Percentiles rank a stretch among this genome's conserved stretches.
These are phyloP conservation scores for Gymnocephalus cernua DNA, from an alignment of 2,113 vertebrate species.

Conservation along the genomic window DNA sequence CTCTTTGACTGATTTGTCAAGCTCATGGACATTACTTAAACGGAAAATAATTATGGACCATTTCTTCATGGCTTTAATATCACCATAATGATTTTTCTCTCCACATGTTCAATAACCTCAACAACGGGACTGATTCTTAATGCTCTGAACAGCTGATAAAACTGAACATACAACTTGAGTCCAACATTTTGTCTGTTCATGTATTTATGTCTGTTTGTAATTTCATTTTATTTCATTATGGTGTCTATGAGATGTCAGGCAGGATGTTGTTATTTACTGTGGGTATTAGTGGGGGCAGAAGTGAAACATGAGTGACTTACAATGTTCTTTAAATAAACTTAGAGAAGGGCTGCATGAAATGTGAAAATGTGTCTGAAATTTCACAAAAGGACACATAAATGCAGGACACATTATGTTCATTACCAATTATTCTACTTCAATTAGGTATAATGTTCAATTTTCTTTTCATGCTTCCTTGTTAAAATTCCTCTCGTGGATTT, in stretches of 20 bases:
- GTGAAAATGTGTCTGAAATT: not conserved
- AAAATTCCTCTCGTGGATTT: conserved; percentile 49
- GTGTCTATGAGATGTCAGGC: conserved; percentile 12
- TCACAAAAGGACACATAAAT: conserved; percentile 27
- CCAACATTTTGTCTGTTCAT: conserved; percentile 2
- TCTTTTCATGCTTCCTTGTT: conserved; percentile 43
- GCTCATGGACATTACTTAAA: conserved; percentile 4
- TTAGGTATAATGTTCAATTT: conserved; percentile 45
- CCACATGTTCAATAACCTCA: conserved; percentile 44
- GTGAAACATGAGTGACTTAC: conserved; percentile 18
- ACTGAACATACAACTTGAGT: conserved; percentile 9
- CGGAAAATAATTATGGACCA: conserved; percentile 20
- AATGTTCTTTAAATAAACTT: conserved; percentile 16
- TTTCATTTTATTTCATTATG: conserved; percentile 22
- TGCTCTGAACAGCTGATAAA: conserved; percentile 23
- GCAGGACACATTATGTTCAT: conserved; percentile 32
- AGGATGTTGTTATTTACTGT: conserved; percentile 53
- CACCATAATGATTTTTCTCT: conserved; percentile 32
- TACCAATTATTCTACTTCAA: conserved; percentile 52
- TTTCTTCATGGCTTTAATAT: conserved; percentile 40
- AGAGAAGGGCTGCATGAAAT: conserved; percentile 9
- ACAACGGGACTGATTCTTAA: conserved; percentile 44
- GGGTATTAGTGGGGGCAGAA: conserved; percentile 15
- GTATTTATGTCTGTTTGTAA: conserved; percentile 8
- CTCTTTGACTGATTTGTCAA: conserved; percentile 35